Conservation (phyloP, 2,888 invertebrate species). For the Ichneumoninae sp. region DNA sequence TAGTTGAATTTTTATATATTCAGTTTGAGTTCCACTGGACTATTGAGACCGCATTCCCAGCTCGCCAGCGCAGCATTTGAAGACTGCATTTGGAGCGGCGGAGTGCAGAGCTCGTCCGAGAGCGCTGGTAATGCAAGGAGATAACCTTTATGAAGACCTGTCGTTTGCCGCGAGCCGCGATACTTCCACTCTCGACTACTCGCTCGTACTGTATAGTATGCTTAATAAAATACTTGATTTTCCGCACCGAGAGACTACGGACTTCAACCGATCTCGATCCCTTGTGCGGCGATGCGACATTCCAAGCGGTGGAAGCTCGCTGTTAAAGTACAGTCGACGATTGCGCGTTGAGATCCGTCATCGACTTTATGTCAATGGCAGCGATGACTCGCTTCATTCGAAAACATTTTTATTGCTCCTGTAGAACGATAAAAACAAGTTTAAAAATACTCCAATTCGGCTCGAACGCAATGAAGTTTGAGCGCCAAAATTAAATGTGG, state of each 20-base stretch:
- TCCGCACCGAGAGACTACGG: constrained; percentile 70
- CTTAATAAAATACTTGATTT: constrained; percentile 82
- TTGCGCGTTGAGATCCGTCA: constrained; percentile 62
- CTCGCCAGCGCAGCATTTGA: constrained; percentile 75
- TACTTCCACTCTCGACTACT: constrained; percentile 26
- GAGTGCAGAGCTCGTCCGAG: constrained; percentile 71
- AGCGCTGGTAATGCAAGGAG: constrained; percentile 73
- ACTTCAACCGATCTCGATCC: constrained; percentile 51
- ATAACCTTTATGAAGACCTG: constrained; percentile 82
- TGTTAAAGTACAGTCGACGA: constrained; percentile 6
- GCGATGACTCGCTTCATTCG: constrained; percentile 72
- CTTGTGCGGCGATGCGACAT: constrained; percentile 52
- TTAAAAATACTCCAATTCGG: background rate
- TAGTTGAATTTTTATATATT: constrained; percentile 8
- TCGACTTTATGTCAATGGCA: constrained; percentile 68
- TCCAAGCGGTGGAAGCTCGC: constrained; percentile 33
- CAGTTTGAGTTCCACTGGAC: constrained; percentile 80
- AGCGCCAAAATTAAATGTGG: background rate
- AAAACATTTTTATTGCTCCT: constrained; percentile 69
- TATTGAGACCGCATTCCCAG: constrained; percentile 79
- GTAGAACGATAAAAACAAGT: constrained; percentile 7
- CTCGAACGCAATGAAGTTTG: background rate
- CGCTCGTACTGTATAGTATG: constrained; percentile 68
- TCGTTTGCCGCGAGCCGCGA: constrained; percentile 74
- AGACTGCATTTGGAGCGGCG: constrained; percentile 81